Base-by-base conservation (phyloP, 2,113 vertebrate genomes). In the Cinclus mexicanus region DNA sequence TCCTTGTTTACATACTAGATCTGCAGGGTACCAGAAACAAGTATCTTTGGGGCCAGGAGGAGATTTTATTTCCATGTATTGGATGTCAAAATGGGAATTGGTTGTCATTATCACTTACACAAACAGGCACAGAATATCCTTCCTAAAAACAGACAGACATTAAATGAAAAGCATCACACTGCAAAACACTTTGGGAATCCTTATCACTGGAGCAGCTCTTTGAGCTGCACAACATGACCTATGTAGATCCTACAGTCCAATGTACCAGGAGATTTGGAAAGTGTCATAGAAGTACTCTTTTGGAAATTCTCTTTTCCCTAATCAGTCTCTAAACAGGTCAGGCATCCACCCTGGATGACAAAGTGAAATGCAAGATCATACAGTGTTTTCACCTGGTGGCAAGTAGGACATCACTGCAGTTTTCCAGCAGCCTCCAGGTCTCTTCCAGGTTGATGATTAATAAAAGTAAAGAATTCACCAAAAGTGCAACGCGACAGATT, bases 51-150 rank as follows among this genome's bases (percentile, higher is more conserved):
- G 72, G 52, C 52, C 55, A 70, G 52, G 22, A 78, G 19, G 26
- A 64, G 56, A 93, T 60, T 71, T 89, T 87, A 59, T 77, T 96
- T 92, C 68, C 52, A 67, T 25, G 35, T 83, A 67, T 71, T 60
- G 47, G 56, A 47, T 89, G 83, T 52, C 72, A 91, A 87, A 92
- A 96, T 70, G 44, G 60, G 72, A 93, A 92, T 33, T 81, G 33
- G 37, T 75, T 84, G 69, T 75, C 53, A 60, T 55, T 94, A 63
- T 49, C 56, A 77, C 24, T 87, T 75, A 76, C 39, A 76, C 31
- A 81, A 37, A 76, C 20, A 91, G 70, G 47, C 26, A 65, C 24
- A 47, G 23, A 90, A 75, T 78, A 53, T n/a, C 61, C 17, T 78
- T 84, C 56, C 64, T 12, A 0, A 56, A 77, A 88, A 56, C 26